Evolutionary conservation across 1,140 invertebrate genomes (phyloP).

Genomic region (Chelonus insularis): DNA sequence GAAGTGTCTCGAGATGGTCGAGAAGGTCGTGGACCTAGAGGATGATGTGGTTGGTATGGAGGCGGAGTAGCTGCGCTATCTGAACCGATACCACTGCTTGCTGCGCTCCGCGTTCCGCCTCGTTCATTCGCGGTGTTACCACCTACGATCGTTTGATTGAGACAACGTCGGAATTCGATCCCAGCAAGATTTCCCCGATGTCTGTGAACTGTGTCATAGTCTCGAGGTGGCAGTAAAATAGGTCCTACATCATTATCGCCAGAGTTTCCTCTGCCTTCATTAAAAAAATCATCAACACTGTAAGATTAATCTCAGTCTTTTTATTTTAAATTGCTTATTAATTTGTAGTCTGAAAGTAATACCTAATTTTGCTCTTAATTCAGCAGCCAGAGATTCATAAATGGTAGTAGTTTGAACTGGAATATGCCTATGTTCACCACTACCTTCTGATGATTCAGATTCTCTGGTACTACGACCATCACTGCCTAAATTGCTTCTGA

Average conservation of each 20-base stretch:
- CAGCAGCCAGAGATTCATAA: slow-evolving; percentile 90
- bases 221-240: slow-evolving; percentile 84
- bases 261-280: slow-evolving; percentile 50
- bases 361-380: slow-evolving; percentile 83
- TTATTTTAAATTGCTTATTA: background rate
- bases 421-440: slow-evolving; percentile 66
- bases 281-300: background rate
- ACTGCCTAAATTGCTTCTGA: slow-evolving; percentile 72
- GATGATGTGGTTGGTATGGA: slow-evolving; percentile 54
- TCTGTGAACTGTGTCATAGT: slow-evolving; percentile 88
- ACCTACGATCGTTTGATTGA: slow-evolving; percentile 74
- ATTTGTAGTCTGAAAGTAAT: no score
- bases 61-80: slow-evolving; percentile 81
- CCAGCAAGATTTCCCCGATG: slow-evolving; percentile 82
- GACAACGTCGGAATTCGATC: slow-evolving; percentile 74
- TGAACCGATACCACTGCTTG: slow-evolving; percentile 78
- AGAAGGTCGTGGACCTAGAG: slow-evolving; percentile 49
- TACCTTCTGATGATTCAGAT: slow-evolving; percentile 70
- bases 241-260: slow-evolving; percentile 67
- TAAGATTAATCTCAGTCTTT: slow-evolving; percentile 6
- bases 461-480: slow-evolving; percentile 75
- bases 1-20: slow-evolving; percentile 56
- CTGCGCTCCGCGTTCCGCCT: slow-evolving; percentile 57
- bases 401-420: slow-evolving; percentile 69
- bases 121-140: slow-evolving; percentile 48